These are phyloP conservation scores for Sylvia atricapilla DNA, from an alignment of 2,113 vertebrate genomes.

Conservation along the genomic window DNA sequence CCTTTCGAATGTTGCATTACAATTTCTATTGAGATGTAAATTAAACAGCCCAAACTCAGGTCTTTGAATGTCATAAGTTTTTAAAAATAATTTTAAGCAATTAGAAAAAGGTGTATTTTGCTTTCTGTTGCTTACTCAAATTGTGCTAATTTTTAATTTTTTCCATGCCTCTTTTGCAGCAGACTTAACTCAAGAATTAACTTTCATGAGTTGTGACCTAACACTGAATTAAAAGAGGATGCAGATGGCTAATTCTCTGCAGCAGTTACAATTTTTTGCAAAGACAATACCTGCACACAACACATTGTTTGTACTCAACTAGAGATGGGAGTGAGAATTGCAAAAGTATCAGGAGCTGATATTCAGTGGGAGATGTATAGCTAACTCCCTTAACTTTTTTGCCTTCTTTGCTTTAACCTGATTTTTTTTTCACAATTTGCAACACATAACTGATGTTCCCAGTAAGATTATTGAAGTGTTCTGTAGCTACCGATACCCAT, in stretches of 20 bases:
- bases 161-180: background rate
- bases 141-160: background rate
- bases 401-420: background rate
- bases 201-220: background rate
- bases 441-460: background rate
- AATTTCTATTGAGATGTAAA: background rate
- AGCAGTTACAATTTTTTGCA: background rate
- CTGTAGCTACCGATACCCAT: background rate
- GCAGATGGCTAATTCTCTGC: background rate
- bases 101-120: background rate
- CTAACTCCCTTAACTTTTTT: background rate
- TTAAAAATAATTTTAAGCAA: background rate
- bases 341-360: background rate
- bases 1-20: background rate
- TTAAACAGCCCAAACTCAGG: background rate
- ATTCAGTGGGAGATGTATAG: background rate
- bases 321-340: background rate
- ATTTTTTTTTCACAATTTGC: background rate
- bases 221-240: background rate
- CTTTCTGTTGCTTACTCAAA: background rate
- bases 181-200: background rate
- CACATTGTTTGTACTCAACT: rapidly evolving
- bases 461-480: background rate
- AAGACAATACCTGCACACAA: background rate
- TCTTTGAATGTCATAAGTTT: background rate